A percentile compares a stretch with the other conserved stretches of the same genome.
Evolutionary conservation across 1,140 invertebrate species (phyloP).

Genomic region (Pachypsylla venusta): DNA sequence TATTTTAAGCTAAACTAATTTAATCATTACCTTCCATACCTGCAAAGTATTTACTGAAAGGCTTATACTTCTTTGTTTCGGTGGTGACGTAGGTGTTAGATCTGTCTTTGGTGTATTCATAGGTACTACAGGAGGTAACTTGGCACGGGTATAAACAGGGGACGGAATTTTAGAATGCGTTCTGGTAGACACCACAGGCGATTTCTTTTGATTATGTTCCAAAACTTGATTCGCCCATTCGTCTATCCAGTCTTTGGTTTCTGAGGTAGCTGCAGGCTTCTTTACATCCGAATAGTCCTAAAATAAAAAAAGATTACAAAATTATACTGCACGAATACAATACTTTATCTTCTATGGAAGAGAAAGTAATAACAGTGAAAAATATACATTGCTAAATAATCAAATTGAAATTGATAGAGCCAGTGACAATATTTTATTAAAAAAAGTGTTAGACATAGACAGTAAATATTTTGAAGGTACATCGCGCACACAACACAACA

Average conservation of each 20-base stretch:
- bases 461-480: no score
- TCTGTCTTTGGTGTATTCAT: slow-evolving; percentile 4
- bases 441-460: no score
- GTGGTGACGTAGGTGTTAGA: not conserved
- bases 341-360: no score
- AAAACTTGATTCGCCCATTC: slow-evolving; percentile 40
- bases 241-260: slow-evolving; percentile 34
- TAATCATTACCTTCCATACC: not conserved
- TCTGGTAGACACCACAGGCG: not conserved
- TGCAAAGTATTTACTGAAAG: not conserved
- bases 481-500: no score
- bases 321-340: no score
- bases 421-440: no score
- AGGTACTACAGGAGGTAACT: not conserved
- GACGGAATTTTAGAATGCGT: slow-evolving; percentile 22
- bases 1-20: not conserved
- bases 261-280: slow-evolving; percentile 15
- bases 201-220: slow-evolving; percentile 28
- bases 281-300: slow-evolving; percentile 24
- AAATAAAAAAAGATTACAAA: no score
- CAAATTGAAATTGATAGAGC: no score
- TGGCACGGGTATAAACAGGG: slow-evolving; percentile 14
- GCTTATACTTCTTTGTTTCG: not conserved
- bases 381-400: no score
- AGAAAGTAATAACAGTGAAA: no score